phyloP scores from a whole-genome alignment of 2,888 invertebrate species.

The Tachina lurida region DNA sequence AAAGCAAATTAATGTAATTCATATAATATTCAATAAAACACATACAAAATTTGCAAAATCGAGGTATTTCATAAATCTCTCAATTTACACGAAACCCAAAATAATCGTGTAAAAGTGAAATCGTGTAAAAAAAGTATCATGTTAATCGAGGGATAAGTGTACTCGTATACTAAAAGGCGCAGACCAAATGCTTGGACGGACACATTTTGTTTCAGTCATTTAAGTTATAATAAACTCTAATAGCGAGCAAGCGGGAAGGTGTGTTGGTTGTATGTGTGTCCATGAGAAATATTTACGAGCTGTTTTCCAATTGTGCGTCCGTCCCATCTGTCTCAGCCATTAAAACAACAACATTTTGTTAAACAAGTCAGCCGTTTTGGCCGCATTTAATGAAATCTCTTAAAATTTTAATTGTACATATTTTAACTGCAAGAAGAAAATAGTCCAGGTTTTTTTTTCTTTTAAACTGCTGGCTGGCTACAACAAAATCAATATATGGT shows the following conservation, averaged over 20 bases:
- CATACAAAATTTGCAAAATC: too few species aligned
- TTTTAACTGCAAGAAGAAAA: constrained; percentile 41
- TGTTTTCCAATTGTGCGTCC: constrained; percentile 24
- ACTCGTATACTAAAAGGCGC: constrained; percentile 31
- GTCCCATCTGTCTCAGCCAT: constrained; percentile 49
- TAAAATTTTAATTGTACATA: constrained; percentile 59
- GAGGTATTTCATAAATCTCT: too few species aligned
- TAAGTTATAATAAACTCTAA: constrained; percentile 40
- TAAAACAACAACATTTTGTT: constrained; percentile 35
- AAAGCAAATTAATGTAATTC: too few species aligned
- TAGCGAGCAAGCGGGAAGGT: constrained; percentile 3
- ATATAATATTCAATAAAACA: too few species aligned
- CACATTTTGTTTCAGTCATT: constrained; percentile 49
- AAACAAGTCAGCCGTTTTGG: constrained; percentile 38
- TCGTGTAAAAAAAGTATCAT: too few species aligned
- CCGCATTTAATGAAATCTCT: constrained; percentile 49
- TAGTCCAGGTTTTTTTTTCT: constrained; percentile 3
- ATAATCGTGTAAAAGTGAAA: too few species aligned
- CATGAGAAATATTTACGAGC: constrained; percentile 57
- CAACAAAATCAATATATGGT: constrained; percentile 21
- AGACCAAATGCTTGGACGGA: constrained; percentile 18
- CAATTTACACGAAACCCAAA: too few species aligned
- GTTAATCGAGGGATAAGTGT: too few species aligned
- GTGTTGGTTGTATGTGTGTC: background rate
- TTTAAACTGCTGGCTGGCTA: constrained; percentile 3